These are phyloP conservation scores for Eretmocerus hayati DNA, from an alignment of 2,888 invertebrate species.

Conservation along the genomic window DNA sequence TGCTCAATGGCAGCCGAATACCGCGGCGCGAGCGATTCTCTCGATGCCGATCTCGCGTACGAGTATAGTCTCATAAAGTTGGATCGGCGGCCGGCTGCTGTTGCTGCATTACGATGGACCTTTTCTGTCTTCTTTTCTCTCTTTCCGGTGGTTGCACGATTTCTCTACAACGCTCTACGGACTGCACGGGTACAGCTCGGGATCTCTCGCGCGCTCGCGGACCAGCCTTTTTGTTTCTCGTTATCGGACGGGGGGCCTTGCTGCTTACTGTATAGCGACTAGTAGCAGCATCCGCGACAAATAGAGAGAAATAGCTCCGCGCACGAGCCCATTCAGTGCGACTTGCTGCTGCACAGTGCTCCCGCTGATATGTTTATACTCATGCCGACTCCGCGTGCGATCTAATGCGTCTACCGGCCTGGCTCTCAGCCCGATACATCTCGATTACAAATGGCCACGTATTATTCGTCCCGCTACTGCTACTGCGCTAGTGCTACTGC, in stretches of 20 bases:
- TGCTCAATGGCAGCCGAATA: background rate
- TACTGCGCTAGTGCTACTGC: background rate
- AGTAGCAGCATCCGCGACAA: conserved; percentile 5
- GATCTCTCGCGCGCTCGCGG: background rate
- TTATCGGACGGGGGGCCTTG: too few relatives aligned
- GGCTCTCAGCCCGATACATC: background rate
- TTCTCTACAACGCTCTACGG: too few relatives aligned
- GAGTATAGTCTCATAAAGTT: too few relatives aligned
- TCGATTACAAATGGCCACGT: too few relatives aligned
- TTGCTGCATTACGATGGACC: background rate
- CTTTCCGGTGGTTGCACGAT: background rate
- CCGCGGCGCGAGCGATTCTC: background rate
- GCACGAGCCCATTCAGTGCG: background rate
- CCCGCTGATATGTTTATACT: conserved; percentile 11
- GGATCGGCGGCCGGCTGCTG: too few relatives aligned
- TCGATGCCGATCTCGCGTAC: background rate
- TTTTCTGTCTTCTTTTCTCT: background rate
- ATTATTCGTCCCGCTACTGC: background rate
- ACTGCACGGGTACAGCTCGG: too few relatives aligned
- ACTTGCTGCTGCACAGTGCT: too few relatives aligned
- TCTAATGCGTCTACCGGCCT: background rate
- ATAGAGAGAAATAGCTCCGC: conserved; percentile 12
- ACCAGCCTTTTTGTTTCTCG: background rate
- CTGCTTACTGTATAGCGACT: too few relatives aligned
- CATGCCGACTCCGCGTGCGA: background rate